phyloP scores from a whole-genome alignment of 2,113 vertebrate genomes.

The Erythrocebus patas region DNA sequence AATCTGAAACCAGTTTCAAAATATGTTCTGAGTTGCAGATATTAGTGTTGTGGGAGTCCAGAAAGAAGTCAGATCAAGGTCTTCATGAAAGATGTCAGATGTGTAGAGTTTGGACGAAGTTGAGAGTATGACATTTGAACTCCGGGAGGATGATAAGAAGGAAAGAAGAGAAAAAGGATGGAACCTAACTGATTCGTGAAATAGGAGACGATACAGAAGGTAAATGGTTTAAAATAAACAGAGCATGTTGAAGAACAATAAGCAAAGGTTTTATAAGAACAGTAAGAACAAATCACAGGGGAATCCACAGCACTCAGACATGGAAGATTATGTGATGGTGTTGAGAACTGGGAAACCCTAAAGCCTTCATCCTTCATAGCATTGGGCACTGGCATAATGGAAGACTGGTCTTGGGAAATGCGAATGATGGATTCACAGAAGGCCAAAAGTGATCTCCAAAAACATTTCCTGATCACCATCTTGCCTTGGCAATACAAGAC shows the following conservation, averaged over 20 bases:
- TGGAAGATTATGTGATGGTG: background rate
- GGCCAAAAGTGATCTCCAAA: background rate
- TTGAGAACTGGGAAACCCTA: background rate
- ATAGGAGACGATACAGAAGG: background rate
- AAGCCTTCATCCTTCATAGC: background rate
- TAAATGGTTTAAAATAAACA: background rate
- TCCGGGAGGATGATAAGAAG: background rate
- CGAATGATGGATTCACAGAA: background rate
- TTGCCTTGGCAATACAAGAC: background rate
- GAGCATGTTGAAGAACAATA: background rate
- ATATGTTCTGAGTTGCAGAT: background rate
- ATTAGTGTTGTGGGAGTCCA: background rate
- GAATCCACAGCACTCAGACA: background rate
- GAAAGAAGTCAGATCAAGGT: background rate
- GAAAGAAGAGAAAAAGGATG: background rate
- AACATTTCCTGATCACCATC: background rate
- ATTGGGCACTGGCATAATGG: background rate
- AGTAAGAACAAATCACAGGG: background rate
- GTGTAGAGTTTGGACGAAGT: background rate
- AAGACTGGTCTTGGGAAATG: background rate
- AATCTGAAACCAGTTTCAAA: slow-evolving; percentile 14
- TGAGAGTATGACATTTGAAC: background rate
- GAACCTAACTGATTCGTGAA: background rate
- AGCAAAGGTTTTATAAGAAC: background rate
- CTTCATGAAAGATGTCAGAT: background rate